Conservation (phyloP, 53 echinoderm and acorn worm species). For the Temnopleurus reevesii region DNA sequence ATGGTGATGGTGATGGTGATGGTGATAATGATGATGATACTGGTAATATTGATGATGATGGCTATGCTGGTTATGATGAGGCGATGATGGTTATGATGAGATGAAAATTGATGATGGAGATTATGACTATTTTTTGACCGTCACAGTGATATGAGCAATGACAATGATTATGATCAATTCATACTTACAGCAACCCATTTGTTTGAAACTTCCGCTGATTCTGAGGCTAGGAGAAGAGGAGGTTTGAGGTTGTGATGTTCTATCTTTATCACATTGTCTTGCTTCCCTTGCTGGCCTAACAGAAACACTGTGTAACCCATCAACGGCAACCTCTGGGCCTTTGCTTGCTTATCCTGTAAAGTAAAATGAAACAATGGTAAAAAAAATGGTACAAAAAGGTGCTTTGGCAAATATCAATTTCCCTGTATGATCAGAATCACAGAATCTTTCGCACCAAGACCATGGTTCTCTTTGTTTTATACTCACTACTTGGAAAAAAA, state of each 20-base stretch:
- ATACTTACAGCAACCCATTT: conserved; percentile 29
- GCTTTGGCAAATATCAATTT: too few species aligned
- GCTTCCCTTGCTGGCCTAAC: conserved; percentile 9
- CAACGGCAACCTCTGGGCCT: conserved; percentile 21
- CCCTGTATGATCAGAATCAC: too few species aligned
- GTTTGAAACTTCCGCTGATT: not conserved
- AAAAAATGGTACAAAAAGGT: too few species aligned
- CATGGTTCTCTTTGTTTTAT: too few species aligned
- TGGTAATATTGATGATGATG: not conserved
- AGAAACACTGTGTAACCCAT: conserved; percentile 40
- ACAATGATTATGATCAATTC: not conserved
- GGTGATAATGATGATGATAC: not conserved
- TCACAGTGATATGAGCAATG: not conserved
- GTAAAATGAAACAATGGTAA: not conserved
- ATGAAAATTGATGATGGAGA: not conserved
- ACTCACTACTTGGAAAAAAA: too few species aligned
- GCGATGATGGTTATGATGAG: not conserved
- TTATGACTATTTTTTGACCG: too few species aligned
- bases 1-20: not conserved
- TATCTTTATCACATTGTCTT: conserved; percentile 26
- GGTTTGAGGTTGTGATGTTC: conserved; percentile 41
- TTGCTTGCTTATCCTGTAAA: conserved; percentile 36
- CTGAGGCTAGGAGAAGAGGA: conserved; percentile 31
- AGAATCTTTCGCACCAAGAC: too few species aligned
- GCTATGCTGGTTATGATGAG: not conserved